Base-by-base conservation (phyloP, 2,113 vertebrate genomes). In the Bujurquina vittata region DNA sequence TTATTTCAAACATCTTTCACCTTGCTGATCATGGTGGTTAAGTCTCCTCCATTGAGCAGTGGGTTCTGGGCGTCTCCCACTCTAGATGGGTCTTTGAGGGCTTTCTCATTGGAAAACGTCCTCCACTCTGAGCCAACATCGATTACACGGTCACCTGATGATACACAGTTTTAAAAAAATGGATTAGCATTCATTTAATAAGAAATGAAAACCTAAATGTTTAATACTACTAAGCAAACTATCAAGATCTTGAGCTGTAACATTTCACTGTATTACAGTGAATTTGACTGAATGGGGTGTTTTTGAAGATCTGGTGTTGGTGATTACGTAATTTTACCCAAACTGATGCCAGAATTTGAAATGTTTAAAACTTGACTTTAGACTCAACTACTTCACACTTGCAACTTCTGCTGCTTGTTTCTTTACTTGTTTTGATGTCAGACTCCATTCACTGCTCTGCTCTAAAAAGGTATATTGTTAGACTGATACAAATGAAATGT, bases 41-140 rank as follows among this genome's bases (percentile, higher is more conserved):
- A 95, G 93, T 99, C 98, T 6, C 97, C 98, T 56, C 99, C 98
- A 0, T 99, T 99, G 65, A 99, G 91, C 79, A 99, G 95, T 4
- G 98, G 97, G 91, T 99, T 99, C 95, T 99, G 98, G 65, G 99
- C 97, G 9, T 99, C 99, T 82, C 99, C 99, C 8, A 99, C 99
- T 96, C 98, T 96, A 89, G 98, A 99, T 3, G 98, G 99, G 89
- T 99, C 99, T 96, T 99, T 99, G 22, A 97, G 97, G 84, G 98
- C 98, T 96, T 99, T 99, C 94, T 99, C 98, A 57, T 99, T 99
- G 87, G 98, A 98, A 94, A 99, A 99, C 9, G 98, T 99, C 94
- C 98, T 97, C 98, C 98, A 99, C 87, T 99, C 98, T 1, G 98
- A 99, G 23, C 98, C 98, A 2, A 99, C 98, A 0, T 99, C 98